Percentiles rank a stretch among this genome's conserved stretches.
phyloP scores from a whole-genome alignment of 2,113 vertebrate species.

The Rhinolophus ferrumequinum region DNA sequence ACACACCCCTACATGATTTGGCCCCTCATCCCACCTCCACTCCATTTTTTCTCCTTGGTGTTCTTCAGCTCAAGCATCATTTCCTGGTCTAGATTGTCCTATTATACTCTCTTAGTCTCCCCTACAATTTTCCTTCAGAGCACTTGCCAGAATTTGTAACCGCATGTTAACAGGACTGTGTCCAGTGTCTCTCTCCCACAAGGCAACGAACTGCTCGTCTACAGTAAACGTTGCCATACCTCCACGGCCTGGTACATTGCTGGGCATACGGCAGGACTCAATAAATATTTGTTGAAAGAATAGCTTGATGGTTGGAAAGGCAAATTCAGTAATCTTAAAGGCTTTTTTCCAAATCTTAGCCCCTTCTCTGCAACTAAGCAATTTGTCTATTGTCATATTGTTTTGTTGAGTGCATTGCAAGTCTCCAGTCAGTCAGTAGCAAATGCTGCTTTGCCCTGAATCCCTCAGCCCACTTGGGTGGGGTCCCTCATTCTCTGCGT shows the following conservation, averaged over 20 bases:
- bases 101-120: background rate
- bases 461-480: background rate
- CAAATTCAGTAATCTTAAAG: background rate
- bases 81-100: background rate
- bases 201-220: background rate
- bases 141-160: background rate
- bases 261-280: background rate
- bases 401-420: background rate
- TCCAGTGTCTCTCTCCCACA: background rate
- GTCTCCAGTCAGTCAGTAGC: background rate
- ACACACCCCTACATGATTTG: background rate
- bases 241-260: background rate
- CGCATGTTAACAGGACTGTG: background rate
- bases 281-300: background rate
- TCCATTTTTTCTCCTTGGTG: background rate
- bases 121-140: background rate
- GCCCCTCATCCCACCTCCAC: background rate
- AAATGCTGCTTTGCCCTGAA: background rate
- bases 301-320: background rate
- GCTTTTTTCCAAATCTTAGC: background rate
- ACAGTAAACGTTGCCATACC: background rate
- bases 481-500: rapidly evolving
- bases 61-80: background rate
- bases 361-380: no score
- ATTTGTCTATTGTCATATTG: no score